phyloP scores from a whole-genome alignment of 92 coral and sea anemone genomes.

The Zoanthus sociatus region DNA sequence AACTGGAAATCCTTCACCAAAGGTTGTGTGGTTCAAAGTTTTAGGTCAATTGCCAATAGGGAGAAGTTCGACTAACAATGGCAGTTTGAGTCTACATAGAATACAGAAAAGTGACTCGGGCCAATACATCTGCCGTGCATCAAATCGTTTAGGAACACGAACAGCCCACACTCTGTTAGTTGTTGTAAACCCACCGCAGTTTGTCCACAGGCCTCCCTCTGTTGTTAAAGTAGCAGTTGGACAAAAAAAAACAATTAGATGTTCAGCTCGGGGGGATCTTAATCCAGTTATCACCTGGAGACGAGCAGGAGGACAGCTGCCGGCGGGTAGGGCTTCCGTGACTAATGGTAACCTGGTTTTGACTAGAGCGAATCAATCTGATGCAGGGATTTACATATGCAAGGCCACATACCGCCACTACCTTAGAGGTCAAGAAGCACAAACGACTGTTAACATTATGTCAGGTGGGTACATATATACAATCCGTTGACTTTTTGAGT shows the following conservation, averaged over 20 bases:
- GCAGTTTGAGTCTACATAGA: neutral
- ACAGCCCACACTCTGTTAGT: neutral
- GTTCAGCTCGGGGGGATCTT: constrained; percentile 15
- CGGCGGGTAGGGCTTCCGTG: neutral
- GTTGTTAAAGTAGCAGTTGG: neutral
- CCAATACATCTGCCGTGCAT: neutral
- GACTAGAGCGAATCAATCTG: neutral
- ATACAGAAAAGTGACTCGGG: constrained; percentile 18
- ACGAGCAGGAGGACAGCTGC: constrained; percentile 17
- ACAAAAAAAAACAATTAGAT: neutral
- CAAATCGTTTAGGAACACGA: constrained; percentile 5
- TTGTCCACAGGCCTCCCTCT: neutral
- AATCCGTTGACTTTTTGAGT: too few relatives aligned
- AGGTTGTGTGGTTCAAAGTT: too few relatives aligned
- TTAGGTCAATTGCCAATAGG: too few relatives aligned
- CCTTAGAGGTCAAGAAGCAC: too few relatives aligned
- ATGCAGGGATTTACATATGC: constrained; percentile 16
- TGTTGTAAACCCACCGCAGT: neutral
- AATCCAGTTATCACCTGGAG: neutral
- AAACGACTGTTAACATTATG: too few relatives aligned
- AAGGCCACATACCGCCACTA: neutral
- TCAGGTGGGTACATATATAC: too few relatives aligned
- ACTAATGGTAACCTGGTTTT: constrained; percentile 1
- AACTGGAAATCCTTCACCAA: too few relatives aligned
- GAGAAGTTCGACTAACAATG: neutral